A percentile compares a stretch with the other conserved stretches of the same genome.
Evolutionary conservation across 2,888 invertebrate genomes (phyloP).

Genomic region (Pimpla rufipes): DNA sequence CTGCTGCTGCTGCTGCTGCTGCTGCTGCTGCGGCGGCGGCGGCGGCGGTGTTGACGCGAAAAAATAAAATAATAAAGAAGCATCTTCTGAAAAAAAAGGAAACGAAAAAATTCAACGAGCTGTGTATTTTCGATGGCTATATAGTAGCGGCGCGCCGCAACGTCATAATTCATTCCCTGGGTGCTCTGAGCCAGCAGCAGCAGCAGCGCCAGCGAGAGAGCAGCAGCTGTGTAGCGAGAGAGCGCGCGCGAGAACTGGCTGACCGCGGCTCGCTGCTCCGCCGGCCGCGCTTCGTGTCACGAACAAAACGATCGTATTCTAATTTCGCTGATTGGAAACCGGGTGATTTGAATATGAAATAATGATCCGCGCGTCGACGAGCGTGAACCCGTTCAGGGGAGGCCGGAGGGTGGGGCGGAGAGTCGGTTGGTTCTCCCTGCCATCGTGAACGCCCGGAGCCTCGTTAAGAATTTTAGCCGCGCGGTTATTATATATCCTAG

Average conservation of each 20-base stretch:
- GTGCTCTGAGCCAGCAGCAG: slow-evolving; percentile 56
- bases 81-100: slow-evolving; percentile 19
- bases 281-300: slow-evolving; percentile 37
- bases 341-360: slow-evolving; percentile 69
- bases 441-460: not conserved
- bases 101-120: slow-evolving; percentile 44
- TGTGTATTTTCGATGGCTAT: slow-evolving; percentile 56
- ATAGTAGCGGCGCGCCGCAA: slow-evolving; percentile 58
- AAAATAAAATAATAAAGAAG: slow-evolving; percentile 57
- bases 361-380: slow-evolving; percentile 57
- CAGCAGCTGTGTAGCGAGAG: slow-evolving; percentile 63
- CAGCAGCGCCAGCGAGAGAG: no score
- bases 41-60: slow-evolving; percentile 62
- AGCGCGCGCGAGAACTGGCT: slow-evolving; percentile 51
- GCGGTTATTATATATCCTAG: slow-evolving; percentile 1
- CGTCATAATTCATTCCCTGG: slow-evolving; percentile 68
- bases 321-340: slow-evolving; percentile 70
- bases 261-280: slow-evolving; percentile 44
- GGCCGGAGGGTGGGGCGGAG: not conserved
- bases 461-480: slow-evolving; percentile 43
- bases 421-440: not conserved
- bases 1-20: not conserved
- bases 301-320: slow-evolving; percentile 69
- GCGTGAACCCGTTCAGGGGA: slow-evolving; percentile 9
- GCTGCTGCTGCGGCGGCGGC: not conserved